phyloP scores from a whole-genome alignment of 2,797 vertebrate species.

The Mastacembelus armatus region DNA sequence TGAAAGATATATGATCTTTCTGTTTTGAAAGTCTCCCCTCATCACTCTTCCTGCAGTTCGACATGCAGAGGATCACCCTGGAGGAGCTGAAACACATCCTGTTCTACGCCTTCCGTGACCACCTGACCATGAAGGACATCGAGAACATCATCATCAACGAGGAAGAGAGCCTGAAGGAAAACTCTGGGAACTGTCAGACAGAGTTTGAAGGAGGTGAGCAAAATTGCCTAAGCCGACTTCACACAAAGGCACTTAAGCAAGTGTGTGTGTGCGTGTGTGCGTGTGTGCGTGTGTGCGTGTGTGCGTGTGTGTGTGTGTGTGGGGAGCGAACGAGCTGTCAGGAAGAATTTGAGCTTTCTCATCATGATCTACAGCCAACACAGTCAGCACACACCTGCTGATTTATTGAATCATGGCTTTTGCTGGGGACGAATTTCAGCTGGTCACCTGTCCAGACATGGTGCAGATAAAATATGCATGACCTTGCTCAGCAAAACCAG shows the following conservation, averaged over 20 bases:
- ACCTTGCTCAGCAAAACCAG: constrained; percentile 43
- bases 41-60: constrained; percentile 87
- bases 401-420: constrained; percentile 70
- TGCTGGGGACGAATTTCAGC: constrained; percentile 27
- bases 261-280: constrained; percentile 17
- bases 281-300: too few species aligned
- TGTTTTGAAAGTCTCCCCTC: not conserved
- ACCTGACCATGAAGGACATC: constrained; percentile 99
- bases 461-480: constrained; percentile 65
- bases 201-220: constrained; percentile 94
- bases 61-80: constrained; percentile 98
- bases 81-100: constrained; percentile 99
- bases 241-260: constrained; percentile 9
- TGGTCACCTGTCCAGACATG: constrained; percentile 57
- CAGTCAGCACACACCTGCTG: constrained; percentile 56
- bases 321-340: constrained; percentile 43
- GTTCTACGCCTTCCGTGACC: constrained; percentile 97
- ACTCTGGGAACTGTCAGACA: constrained; percentile 94
- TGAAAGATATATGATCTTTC: not conserved
- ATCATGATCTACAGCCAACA: constrained; percentile 40
- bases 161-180: constrained; percentile 97
- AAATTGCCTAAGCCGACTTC: constrained; percentile 14
- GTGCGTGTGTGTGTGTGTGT: constrained; percentile 10
- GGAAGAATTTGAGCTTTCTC: constrained; percentile 40
- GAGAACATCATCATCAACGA: constrained; percentile 99